These are phyloP conservation scores for Eugnorisma glareosa DNA, from an alignment of 2,888 invertebrate species.

Conservation along the genomic window DNA sequence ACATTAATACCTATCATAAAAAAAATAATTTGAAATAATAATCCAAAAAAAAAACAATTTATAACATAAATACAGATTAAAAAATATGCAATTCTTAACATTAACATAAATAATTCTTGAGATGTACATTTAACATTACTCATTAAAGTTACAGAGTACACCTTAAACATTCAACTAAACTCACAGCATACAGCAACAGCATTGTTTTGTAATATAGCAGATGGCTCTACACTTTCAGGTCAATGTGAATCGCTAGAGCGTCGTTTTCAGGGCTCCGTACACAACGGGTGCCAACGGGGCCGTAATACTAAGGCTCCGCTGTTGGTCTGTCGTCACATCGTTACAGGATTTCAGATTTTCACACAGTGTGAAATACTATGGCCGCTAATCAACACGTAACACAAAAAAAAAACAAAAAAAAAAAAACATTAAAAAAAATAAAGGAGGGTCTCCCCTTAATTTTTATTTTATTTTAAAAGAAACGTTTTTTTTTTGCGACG, in stretches of 20 bases:
- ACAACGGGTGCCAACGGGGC: neutral
- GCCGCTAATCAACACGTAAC: neutral
- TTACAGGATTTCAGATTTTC: neutral
- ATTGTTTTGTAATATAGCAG: slow-evolving; percentile 39
- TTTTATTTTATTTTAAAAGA: neutral
- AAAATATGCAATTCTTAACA: no score
- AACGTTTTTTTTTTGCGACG: neutral
- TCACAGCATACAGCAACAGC: neutral
- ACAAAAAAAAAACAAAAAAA: no score
- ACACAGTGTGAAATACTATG: neutral
- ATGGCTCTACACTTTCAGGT: slow-evolving; percentile 44
- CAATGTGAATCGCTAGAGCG: slow-evolving; percentile 44
- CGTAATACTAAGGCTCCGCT: neutral
- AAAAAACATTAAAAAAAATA: neutral
- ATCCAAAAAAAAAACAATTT: no score
- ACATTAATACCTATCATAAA: no score
- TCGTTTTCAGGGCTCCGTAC: slow-evolving; percentile 28
- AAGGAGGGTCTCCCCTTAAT: no score
- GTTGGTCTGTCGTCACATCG: neutral
- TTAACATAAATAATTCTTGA: no score
- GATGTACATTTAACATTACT: no score
- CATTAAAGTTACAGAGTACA: neutral
- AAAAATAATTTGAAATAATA: no score
- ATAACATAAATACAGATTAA: no score
- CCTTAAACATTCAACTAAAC: neutral